Evolutionary conservation across 2,797 vertebrate species (phyloP), one percentile per base, ranked within the genome.

Genomic region (Galagoides demidoff): DNA sequence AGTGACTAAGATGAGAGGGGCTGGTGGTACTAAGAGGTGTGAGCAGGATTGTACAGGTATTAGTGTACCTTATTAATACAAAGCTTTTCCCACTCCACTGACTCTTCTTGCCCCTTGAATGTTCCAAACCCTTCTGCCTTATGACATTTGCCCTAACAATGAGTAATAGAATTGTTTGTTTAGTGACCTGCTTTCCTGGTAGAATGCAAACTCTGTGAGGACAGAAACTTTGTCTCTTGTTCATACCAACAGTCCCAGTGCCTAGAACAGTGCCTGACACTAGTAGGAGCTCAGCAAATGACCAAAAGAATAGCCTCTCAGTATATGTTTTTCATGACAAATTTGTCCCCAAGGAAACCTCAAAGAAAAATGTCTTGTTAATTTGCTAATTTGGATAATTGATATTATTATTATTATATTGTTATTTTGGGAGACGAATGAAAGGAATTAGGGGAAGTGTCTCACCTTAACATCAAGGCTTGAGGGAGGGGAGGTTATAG

Each of bases 401-500:
- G 49, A 5, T 93, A 25, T 84, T 63, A 83, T 66, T 83, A 66
- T 91, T 92, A 87, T 63, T 25, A 52, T 59, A 22, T 59, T 59
- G 20, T 70, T 70, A 20, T 70, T 70, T 37, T 2, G 22, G 31
- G 63, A 55, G 66, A 87, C 16, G 49, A 66, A 39, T 12, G 39
- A 93, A 88, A 94, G 34, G 61, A 79, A 64, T 2, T 29, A 13
- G 31, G 61, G 37, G 5, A 63, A 57, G n/a, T 23, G 31, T 25
- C 39, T 92, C 14, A 27, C 57, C 63, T 61, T 97, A 64, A 90
- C 76, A 86, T 83, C 64, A 94, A 84, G 31, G 37, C 12, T 74
- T 79, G 39, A 70, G 57, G 39, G 17, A 71, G 34, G 29, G 20
- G 3, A 3, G 2, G 81, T 73, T 74, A 7, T 85, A 37, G 17